Evolutionary conservation across 2,888 invertebrate genomes (phyloP), one percentile per base, ranked within the genome.

Genomic region (Timandra comae): DNA sequence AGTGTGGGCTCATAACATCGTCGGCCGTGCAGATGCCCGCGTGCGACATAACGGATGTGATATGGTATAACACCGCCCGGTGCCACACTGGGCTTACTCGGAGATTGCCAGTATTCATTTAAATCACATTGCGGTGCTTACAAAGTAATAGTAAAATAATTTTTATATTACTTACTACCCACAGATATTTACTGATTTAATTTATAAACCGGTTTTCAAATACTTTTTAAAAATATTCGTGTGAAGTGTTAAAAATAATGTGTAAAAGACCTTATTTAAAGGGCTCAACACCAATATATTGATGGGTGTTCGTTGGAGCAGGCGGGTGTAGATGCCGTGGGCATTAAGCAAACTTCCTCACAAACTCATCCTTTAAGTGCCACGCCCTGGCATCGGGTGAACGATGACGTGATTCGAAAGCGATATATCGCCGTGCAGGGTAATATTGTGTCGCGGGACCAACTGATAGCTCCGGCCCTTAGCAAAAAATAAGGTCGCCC

Each of bases 401-500:
- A 69, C 73, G 78, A 81, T 79, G 77, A 66, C 75, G 72, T 69
- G 75, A 77, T 78, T 73, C 62, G 56, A 71, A 73, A 68, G 66
- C 75, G 71, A 80, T 81, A 80, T 78, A 79, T 77, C 70, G 68
- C 63, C 65, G 55, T 64, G 68, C 66, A 67, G 75, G 75, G 72
- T 78, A 75, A 81, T 82, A 82, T 79, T 75, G 72, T 80, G 72
- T 73, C 71, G 70, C 69, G 67, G 58, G 68, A 64, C 70, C 58
- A 56, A 72, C 77, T 76, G 79, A 82, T 84, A 79, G 68, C 79
- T 68, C 46, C 64, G 71, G 68, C 73, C 69, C 74, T 77, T 70
- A 66, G 63, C 73, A 81, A 82, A 82, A 81, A 84, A 81, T 81
- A 81, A 80, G 80, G 80, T 80, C 79, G 71, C 65, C 72, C 79